These are phyloP conservation scores for Temnothorax curvispinosus DNA, from an alignment of 1,140 invertebrate genomes.

Conservation along the genomic window DNA sequence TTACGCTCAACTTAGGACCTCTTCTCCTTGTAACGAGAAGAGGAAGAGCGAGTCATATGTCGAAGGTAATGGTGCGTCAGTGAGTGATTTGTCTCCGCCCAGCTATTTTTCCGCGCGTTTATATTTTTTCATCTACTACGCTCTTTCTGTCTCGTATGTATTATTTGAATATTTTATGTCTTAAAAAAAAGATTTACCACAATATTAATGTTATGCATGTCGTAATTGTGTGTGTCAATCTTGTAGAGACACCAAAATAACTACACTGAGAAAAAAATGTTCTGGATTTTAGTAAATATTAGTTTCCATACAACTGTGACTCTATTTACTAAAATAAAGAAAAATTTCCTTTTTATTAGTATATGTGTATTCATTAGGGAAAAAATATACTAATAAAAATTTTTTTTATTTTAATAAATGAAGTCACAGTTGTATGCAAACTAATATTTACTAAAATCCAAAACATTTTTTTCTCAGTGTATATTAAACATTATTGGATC, in stretches of 20 bases:
- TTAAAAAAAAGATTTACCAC: not conserved
- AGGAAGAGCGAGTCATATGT: conserved; percentile 57
- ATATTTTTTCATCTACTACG: conserved; percentile 2
- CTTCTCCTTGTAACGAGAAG: conserved; percentile 53
- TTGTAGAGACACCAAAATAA: not conserved
- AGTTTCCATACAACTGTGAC: no score
- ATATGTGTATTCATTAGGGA: no score
- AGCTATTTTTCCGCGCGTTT: conserved; percentile 17
- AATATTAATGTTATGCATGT: not conserved
- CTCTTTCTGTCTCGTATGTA: not conserved
- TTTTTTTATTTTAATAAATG: no score
- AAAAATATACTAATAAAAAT: no score
- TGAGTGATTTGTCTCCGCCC: conserved; percentile 61
- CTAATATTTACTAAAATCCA: no score
- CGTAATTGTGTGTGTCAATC: not conserved
- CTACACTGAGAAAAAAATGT: not conserved
- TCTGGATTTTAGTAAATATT: no score
- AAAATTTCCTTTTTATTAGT: no score
- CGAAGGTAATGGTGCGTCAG: conserved; percentile 67
- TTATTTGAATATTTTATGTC: conserved; percentile 37
- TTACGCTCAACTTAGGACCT: conserved; percentile 54
- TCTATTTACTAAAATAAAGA: no score
- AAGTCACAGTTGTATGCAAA: no score
- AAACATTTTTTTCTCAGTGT: no score
- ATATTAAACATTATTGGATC: not conserved